These are phyloP conservation scores for Drosophila simulans DNA, from an alignment of 1,140 invertebrate species.

Conservation along the genomic window DNA sequence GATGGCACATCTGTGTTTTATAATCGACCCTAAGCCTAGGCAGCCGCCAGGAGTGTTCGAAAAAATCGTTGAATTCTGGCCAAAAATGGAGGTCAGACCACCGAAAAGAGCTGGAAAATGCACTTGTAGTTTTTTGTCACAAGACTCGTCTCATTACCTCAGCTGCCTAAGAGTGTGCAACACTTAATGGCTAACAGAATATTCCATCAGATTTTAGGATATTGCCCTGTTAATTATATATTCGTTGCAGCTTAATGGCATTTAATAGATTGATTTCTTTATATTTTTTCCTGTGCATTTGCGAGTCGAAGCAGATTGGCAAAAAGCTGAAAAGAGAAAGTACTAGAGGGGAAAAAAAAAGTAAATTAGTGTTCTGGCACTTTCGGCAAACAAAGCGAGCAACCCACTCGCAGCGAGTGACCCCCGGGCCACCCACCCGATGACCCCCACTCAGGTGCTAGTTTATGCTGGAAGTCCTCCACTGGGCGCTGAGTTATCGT, in stretches of 20 bases:
- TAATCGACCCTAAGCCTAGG: constrained; percentile 60
- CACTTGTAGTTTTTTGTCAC: not conserved
- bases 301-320: not conserved
- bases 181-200: too few species aligned
- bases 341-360: constrained; percentile 49
- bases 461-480: constrained; percentile 62
- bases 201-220: too few species aligned
- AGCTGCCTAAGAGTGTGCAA: not conserved
- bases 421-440: constrained; percentile 37
- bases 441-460: constrained; percentile 68
- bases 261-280: not conserved
- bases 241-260: not conserved
- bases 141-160: not conserved
- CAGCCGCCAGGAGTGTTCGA: constrained; percentile 23
- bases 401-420: constrained; percentile 16
- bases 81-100: constrained; percentile 16
- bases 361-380: constrained; percentile 84
- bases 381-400: constrained; percentile 77
- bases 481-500: constrained; percentile 66
- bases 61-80: constrained; percentile 40
- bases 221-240: too few species aligned
- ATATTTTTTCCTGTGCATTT: constrained; percentile 6
- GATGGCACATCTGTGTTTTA: constrained; percentile 76
- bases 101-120: constrained; percentile 11
- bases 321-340: constrained; percentile 36